These are phyloP conservation scores for Drosophila ezoana DNA, from an alignment of 2,888 invertebrate species.

Conservation along the genomic window DNA sequence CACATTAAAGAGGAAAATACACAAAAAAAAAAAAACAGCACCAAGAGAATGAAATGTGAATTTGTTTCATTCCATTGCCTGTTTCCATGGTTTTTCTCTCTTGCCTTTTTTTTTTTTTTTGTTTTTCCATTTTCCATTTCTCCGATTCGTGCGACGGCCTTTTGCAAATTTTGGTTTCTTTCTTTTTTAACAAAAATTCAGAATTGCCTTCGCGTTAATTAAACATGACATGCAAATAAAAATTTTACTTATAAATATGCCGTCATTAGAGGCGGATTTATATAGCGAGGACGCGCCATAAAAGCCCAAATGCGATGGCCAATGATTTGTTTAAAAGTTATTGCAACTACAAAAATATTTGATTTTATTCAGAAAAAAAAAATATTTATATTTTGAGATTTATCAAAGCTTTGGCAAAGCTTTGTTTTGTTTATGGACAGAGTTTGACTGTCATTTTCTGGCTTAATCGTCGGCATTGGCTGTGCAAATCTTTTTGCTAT, in stretches of 20 bases:
- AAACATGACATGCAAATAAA: conserved; percentile 78
- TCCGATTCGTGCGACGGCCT: conserved; percentile 48
- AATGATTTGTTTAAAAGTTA: conserved; percentile 14
- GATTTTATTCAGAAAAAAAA: not conserved
- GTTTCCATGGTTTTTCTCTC: conserved; percentile 59
- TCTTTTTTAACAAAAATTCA: conserved; percentile 30
- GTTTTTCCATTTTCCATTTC: conserved; percentile 49
- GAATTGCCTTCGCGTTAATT: conserved; percentile 64
- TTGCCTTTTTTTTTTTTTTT: conserved; percentile 2
- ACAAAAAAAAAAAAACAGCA: conserved; percentile 31
- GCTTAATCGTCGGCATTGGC: conserved; percentile 18
- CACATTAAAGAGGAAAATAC: conserved; percentile 9
- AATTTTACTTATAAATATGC: conserved; percentile 68
- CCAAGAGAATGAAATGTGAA: conserved; percentile 63
- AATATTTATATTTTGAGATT: not conserved
- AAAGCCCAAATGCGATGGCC: conserved; percentile 27
- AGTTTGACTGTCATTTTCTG: not conserved
- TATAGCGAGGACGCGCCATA: conserved; percentile 16
- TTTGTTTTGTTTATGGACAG: not conserved
- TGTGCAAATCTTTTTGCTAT: conserved; percentile 29
- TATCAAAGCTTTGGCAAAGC: not conserved
- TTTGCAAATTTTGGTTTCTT: conserved; percentile 41
- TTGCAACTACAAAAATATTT: conserved; percentile 19
- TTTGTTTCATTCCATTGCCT: conserved; percentile 78
- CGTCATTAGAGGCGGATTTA: conserved; percentile 45